These are phyloP conservation scores for Coregonus ussuriensis DNA, from an alignment of 2,797 vertebrate genomes.

Conservation along the genomic window DNA sequence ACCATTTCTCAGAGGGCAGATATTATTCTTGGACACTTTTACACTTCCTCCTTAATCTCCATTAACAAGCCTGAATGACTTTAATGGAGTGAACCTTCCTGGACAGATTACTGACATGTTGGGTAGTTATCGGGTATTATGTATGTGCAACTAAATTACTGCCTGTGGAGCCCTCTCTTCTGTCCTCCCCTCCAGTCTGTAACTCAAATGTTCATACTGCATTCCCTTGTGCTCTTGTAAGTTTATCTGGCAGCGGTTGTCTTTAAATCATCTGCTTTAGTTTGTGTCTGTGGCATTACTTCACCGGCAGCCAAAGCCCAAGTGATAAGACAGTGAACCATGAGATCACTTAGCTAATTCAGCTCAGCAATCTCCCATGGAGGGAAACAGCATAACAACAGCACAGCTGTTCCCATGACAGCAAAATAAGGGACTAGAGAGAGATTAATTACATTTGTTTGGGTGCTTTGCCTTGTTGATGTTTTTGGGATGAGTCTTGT, in stretches of 20 bases:
- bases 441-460: slow-evolving; percentile 18
- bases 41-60: too few species aligned
- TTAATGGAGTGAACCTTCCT: neutral
- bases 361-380: slow-evolving; percentile 60
- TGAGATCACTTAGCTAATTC: slow-evolving; percentile 81
- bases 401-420: slow-evolving; percentile 62
- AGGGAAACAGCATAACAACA: slow-evolving; percentile 63
- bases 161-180: neutral
- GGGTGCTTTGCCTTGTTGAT: too few species aligned
- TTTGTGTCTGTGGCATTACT: slow-evolving; percentile 33
- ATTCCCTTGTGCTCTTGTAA: slow-evolving; percentile 7
- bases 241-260: slow-evolving; percentile 8
- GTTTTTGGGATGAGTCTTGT: too few species aligned
- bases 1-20: too few species aligned
- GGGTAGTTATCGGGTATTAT: neutral
- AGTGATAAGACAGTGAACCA: slow-evolving; percentile 58
- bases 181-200: neutral
- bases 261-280: slow-evolving; percentile 31
- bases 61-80: neutral
- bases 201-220: neutral
- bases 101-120: neutral
- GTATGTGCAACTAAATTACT: neutral
- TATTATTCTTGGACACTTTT: too few species aligned
- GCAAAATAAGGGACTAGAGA: slow-evolving; percentile 52
- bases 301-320: slow-evolving; percentile 26